phyloP scores from a whole-genome alignment of 2,888 invertebrate genomes.

The Nephrotoma appendiculata region DNA sequence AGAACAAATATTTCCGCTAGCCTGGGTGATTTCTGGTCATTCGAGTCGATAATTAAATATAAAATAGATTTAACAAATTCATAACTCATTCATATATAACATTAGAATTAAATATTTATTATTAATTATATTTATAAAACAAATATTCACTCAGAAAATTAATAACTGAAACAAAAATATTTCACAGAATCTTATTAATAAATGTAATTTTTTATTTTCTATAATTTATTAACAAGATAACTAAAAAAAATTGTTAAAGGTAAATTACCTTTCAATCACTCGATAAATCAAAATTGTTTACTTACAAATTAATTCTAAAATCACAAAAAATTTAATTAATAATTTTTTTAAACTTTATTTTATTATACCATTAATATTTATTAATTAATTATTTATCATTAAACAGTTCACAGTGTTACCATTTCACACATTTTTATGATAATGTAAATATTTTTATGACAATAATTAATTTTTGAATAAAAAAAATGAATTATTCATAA shows the following conservation, averaged over 20 bases:
- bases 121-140: background rate
- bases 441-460: background rate
- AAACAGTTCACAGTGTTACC: background rate
- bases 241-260: no score
- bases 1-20: no score
- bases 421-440: background rate
- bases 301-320: no score
- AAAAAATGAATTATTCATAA: background rate
- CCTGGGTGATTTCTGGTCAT: no score
- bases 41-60: background rate
- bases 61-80: constrained; percentile 1
- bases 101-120: background rate
- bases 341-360: no score
- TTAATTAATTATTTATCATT: background rate
- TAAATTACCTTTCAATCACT: no score
- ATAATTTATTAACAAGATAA: no score
- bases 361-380: no score
- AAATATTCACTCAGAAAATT: background rate
- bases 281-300: no score
- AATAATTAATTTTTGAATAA: background rate
- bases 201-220: background rate
- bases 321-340: no score
- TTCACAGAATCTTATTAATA: background rate
- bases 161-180: background rate
- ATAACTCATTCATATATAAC: background rate